Conservation (phyloP, 2,888 invertebrate species). For the Acrocyrtus sp. region DNA sequence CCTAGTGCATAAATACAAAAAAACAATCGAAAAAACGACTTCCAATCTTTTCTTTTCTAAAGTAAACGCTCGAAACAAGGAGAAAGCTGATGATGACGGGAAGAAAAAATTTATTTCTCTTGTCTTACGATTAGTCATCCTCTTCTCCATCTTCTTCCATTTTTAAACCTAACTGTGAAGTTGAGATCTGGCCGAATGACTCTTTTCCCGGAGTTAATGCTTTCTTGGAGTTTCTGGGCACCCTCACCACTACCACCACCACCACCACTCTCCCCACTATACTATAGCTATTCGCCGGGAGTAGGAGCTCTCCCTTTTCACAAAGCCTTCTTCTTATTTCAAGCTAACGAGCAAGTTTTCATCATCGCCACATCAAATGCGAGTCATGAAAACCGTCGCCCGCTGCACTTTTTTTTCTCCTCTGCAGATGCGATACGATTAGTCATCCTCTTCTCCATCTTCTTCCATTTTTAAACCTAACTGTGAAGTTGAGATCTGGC, state of each 20-base stretch:
- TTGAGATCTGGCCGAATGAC: constrained; percentile 24
- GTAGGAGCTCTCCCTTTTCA: constrained; percentile 32
- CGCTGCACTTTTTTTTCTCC: constrained; percentile 7
- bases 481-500: constrained; percentile 20
- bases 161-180: constrained; percentile 1
- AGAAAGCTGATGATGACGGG: no score
- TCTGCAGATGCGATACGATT: constrained; percentile 15
- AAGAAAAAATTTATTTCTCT: no score
- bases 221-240: constrained; percentile 48
- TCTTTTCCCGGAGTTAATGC: constrained; percentile 23
- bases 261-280: no score
- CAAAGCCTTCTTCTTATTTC: constrained; percentile 14
- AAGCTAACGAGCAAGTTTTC: constrained; percentile 30
- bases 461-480: background rate
- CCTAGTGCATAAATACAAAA: no score
- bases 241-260: constrained; percentile 14
- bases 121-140: constrained; percentile 46
- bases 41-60: no score
- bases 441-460: constrained; percentile 24
- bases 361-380: constrained; percentile 43
- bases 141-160: background rate
- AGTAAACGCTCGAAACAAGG: no score
- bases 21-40: no score
- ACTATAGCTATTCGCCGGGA: no score
- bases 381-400: constrained; percentile 42